phyloP scores from a whole-genome alignment of 2,797 vertebrate genomes.

The Spea hammondii region DNA sequence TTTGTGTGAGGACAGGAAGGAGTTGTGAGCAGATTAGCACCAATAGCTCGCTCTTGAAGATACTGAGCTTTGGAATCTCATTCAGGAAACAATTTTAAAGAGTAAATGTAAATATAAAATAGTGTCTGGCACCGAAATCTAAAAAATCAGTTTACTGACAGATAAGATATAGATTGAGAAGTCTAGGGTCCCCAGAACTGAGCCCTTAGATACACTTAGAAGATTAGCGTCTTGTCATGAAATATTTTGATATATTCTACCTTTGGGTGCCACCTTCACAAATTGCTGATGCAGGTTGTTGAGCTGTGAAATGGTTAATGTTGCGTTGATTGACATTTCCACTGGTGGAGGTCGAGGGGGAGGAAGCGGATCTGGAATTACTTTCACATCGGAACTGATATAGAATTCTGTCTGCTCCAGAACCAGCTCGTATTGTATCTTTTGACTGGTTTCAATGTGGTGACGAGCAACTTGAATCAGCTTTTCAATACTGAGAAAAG shows the following conservation, averaged over 20 bases:
- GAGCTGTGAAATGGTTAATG: conserved; percentile 76
- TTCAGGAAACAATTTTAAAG: no score
- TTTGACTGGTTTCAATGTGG: conserved; percentile 76
- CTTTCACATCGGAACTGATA: conserved; percentile 70
- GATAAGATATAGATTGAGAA: no score
- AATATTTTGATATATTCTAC: conserved; percentile 59
- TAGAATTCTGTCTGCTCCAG: conserved; percentile 79
- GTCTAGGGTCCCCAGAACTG: no score
- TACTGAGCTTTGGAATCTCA: no score
- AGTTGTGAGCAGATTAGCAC: no score
- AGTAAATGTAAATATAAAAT: no score
- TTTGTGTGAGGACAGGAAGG: no score
- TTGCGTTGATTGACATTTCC: conserved; percentile 66
- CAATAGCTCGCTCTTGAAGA: no score
- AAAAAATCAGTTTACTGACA: no score
- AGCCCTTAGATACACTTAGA: no score
- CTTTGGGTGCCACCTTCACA: conserved; percentile 74
- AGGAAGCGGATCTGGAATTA: conserved; percentile 65
- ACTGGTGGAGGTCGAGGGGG: conserved; percentile 57
- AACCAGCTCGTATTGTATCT: conserved; percentile 75
- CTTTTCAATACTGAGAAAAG: conserved; percentile 76
- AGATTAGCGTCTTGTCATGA: no score
- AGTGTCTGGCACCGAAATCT: no score
- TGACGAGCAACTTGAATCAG: conserved; percentile 73
- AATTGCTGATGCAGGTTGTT: conserved; percentile 73